Conservation (phyloP, 2,888 invertebrate species). For the Agrilus cyanescens region DNA sequence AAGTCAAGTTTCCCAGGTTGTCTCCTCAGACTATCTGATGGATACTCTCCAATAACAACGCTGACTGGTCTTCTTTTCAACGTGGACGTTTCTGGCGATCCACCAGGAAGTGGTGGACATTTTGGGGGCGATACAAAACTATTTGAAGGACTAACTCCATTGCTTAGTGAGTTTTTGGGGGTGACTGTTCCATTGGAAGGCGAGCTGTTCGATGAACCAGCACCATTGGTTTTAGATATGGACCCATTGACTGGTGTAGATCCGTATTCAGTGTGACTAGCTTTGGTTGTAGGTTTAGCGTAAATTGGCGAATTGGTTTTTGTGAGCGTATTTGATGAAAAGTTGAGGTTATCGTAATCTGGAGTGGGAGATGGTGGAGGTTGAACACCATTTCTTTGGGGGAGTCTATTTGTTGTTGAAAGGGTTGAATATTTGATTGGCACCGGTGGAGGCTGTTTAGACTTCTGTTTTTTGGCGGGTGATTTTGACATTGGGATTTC, state of each 20-base stretch:
- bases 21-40: constrained; percentile 42
- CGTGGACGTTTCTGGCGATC: constrained; percentile 31
- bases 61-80: constrained; percentile 51
- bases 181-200: constrained; percentile 48
- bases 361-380: constrained; percentile 42
- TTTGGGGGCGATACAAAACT: neutral
- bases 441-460: constrained; percentile 29
- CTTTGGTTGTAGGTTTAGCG: constrained; percentile 8
- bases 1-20: constrained; percentile 65
- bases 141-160: constrained; percentile 31
- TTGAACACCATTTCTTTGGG: constrained; percentile 14
- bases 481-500: neutral
- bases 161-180: constrained; percentile 60
- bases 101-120: constrained; percentile 21
- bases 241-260: constrained; percentile 8
- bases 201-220: constrained; percentile 63
- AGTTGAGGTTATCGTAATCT: constrained; percentile 40
- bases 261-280: constrained; percentile 11
- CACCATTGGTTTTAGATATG: constrained; percentile 32
- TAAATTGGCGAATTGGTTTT: constrained; percentile 18
- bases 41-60: constrained; percentile 60
- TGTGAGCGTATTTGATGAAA: constrained; percentile 25
- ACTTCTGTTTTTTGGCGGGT: constrained; percentile 18
- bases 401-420: constrained; percentile 19
- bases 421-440: constrained; percentile 31